A percentile compares a stretch with the other conserved stretches of the same genome.
Conservation (phyloP, 2,797 vertebrate genomes). For the Emys orbicularis region DNA sequence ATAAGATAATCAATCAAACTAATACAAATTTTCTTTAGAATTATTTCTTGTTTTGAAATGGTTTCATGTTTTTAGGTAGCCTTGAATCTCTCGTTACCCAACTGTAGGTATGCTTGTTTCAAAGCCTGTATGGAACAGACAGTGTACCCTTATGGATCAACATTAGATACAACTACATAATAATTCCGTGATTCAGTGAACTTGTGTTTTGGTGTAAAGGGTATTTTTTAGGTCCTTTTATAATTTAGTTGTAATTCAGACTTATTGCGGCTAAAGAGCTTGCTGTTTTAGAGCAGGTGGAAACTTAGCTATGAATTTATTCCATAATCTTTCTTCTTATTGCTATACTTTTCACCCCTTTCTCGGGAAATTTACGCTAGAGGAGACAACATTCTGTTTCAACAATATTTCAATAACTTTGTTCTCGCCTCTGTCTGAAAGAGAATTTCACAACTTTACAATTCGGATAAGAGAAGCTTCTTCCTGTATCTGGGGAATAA, state of each 20-base stretch:
- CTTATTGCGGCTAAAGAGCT: not conserved
- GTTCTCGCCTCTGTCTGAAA: conserved; percentile 34
- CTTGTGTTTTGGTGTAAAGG: not conserved
- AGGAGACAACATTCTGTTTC: conserved; percentile 13
- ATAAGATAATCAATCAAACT: conserved; percentile 92
- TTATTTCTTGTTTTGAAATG: conserved; percentile 82
- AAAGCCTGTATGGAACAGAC: conserved; percentile 35
- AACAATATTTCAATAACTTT: conserved; percentile 42
- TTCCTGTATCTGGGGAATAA: conserved; percentile 25
- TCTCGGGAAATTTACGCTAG: conserved; percentile 29
- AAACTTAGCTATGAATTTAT: not conserved
- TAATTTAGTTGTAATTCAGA: not conserved
- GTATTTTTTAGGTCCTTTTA: not conserved
- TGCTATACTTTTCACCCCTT: conserved; percentile 1
- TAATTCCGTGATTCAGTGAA: not conserved
- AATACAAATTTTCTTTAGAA: conserved; percentile 83
- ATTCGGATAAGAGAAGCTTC: conserved; percentile 39
- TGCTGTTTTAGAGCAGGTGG: not conserved
- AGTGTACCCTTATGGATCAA: conserved; percentile 36
- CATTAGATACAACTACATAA: conserved; percentile 1
- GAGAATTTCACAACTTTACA: conserved; percentile 32
- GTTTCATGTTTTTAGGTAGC: conserved; percentile 48
- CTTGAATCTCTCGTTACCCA: conserved; percentile 63
- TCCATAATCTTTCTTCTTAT: not conserved
- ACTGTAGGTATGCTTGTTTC: not conserved